Evolutionary conservation across 92 coral and sea anemone species (phyloP).

Genomic region (Plumapathes pennacea): DNA sequence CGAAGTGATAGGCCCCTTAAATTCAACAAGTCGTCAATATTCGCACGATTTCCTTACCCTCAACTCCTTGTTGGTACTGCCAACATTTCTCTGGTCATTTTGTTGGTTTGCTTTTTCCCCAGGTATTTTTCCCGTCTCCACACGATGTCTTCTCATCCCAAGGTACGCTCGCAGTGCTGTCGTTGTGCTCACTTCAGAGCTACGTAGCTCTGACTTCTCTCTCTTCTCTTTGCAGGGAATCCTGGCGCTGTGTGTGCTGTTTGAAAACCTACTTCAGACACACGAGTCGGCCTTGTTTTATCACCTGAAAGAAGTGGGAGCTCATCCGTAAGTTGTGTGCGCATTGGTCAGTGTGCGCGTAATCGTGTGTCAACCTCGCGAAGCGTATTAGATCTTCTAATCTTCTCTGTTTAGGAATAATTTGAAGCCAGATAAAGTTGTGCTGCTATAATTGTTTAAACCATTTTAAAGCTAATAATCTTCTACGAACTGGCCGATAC

Average conservation of each 20-base stretch:
- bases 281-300: conserved; percentile 89
- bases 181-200: neutral
- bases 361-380: neutral
- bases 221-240: conserved; percentile 63
- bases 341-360: neutral
- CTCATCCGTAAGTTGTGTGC: conserved; percentile 84
- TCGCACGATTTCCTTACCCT: too few relatives aligned
- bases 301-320: conserved; percentile 89
- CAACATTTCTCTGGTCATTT: too few relatives aligned
- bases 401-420: neutral
- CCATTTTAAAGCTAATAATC: too few relatives aligned
- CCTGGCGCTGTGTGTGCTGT: conserved; percentile 74
- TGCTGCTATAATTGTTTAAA: too few relatives aligned
- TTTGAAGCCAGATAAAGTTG: too few relatives aligned
- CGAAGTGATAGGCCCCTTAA: too few relatives aligned
- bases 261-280: conserved; percentile 87
- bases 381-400: neutral
- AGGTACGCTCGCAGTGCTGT: conserved; percentile 39
- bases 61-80: too few relatives aligned
- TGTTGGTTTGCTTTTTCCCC: neutral
- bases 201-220: neutral
- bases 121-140: conserved; percentile 89
- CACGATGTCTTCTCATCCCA: conserved; percentile 87
- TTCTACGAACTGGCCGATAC: too few relatives aligned
- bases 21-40: too few relatives aligned